Conservation (phyloP, 2,113 vertebrate species). For the Channa maculata region DNA sequence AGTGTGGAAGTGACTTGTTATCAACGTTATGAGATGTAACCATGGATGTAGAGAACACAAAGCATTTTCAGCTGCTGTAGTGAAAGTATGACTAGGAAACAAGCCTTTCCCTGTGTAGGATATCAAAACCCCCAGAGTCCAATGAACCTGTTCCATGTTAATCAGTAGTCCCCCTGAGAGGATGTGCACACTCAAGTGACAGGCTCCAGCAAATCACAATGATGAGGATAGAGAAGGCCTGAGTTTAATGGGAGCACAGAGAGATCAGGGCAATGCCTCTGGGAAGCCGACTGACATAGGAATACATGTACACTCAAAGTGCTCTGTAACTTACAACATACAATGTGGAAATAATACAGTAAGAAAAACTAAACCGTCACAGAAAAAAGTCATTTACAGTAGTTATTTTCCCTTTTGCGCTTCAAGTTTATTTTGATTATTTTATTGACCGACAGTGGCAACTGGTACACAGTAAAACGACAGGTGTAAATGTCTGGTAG, state of each 20-base stretch:
- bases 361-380: slow-evolving; percentile 7
- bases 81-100: background rate
- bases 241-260: slow-evolving; percentile 53
- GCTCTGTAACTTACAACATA: slow-evolving; percentile 5
- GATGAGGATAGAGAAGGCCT: slow-evolving; percentile 53
- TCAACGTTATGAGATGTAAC: too few species aligned
- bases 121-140: slow-evolving; percentile 28
- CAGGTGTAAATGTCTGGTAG: too few species aligned
- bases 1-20: too few species aligned
- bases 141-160: slow-evolving; percentile 45
- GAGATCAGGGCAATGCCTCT: slow-evolving; percentile 50
- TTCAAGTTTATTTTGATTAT: background rate
- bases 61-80: too few species aligned
- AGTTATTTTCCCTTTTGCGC: background rate
- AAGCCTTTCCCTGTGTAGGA: slow-evolving; percentile 35
- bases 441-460: too few species aligned
- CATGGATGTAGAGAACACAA: too few species aligned
- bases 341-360: background rate
- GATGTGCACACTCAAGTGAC: slow-evolving; percentile 57
- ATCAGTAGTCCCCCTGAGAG: slow-evolving; percentile 43
- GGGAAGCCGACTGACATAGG: slow-evolving; percentile 29
- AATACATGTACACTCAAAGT: slow-evolving; percentile 23
- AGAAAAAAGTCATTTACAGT: background rate
- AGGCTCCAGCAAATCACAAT: slow-evolving; percentile 66
- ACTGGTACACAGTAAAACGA: too few species aligned